A percentile compares a stretch with the other conserved stretches of the same genome.
phyloP scores from a whole-genome alignment of 2,888 invertebrate genomes.

The Macrophya alboannulata region DNA sequence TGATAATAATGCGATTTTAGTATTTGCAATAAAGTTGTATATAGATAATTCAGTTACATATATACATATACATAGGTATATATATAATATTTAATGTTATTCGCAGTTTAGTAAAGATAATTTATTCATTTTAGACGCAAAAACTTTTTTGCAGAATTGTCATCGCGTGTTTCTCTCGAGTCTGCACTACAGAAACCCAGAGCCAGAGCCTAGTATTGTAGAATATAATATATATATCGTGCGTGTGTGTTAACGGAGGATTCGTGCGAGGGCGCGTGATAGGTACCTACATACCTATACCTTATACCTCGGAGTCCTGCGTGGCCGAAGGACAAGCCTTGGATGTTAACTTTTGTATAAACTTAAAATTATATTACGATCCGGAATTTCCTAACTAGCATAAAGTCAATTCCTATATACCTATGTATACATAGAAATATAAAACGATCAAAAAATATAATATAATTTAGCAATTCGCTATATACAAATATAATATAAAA shows the following conservation, averaged over 20 bases:
- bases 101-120: neutral
- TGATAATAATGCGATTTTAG: no score
- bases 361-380: no score
- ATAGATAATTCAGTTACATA: no score
- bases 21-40: no score
- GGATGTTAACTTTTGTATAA: slow-evolving; percentile 59
- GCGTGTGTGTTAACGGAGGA: neutral
- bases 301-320: slow-evolving; percentile 61
- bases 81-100: neutral
- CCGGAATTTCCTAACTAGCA: no score
- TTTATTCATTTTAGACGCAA: neutral
- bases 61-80: no score
- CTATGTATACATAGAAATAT: no score
- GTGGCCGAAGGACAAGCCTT: slow-evolving; percentile 63
- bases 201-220: no score
- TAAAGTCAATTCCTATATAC: no score
- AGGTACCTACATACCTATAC: slow-evolving; percentile 61
- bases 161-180: neutral
- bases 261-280: slow-evolving; percentile 36
- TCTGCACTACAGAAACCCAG: neutral
- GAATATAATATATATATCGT: neutral
- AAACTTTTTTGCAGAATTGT: neutral
- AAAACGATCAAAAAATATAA: no score
- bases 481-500: no score
- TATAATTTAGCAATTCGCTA: no score